Base-by-base conservation (phyloP, 2,888 invertebrate genomes). In the Ditylenchus weischeri region DNA sequence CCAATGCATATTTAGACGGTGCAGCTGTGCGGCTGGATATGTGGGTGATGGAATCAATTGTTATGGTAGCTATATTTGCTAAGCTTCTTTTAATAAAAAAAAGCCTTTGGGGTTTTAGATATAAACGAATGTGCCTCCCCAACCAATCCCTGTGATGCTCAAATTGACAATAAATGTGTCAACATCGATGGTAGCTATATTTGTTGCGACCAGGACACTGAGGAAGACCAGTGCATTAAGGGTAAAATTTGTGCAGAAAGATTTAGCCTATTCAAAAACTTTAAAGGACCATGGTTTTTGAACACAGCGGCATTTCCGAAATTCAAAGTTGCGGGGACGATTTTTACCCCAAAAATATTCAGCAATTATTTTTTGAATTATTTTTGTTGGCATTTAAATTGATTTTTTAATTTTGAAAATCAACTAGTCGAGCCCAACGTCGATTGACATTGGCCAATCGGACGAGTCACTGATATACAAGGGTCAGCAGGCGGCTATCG, bases 141-240 rank as follows among this genome's bases (percentile, higher is more conserved):
- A 0, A 63, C 65, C 21, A 71, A 70, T 2, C 74, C 75, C 15
- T 83, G 83, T 66, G 63, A 78, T 21, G 57, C 59, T 11, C 73
- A 68, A 29, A 65, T 58, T 36, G 21, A 36, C 11, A 61, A 66
- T 4, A 66, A 75, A n/a, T 73, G 84, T 66, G 71, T 79, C 48
- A 83, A 84, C 69, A 75, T 78, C 47, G 75, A 78, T 18, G 79
- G 78, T 0, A 79, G 81, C 59, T 83, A 82, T 66, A 70, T 78
- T n/a, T 85, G 85, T 69, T 73, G 79, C 49, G 83, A 84, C 65
- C 69, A 70, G 15, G 78, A 76, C 67, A 82, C 81, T 7, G 83
- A 79, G 72, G 79, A 77, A 21, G 81, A 79, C 2, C 66, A 71
- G 19, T 80, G 80, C 67, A 75, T 79, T 48, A 69, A 72, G 67